These are phyloP conservation scores for Sebastes paucispinis DNA, from an alignment of 2,797 vertebrate species.

Conservation along the genomic window DNA sequence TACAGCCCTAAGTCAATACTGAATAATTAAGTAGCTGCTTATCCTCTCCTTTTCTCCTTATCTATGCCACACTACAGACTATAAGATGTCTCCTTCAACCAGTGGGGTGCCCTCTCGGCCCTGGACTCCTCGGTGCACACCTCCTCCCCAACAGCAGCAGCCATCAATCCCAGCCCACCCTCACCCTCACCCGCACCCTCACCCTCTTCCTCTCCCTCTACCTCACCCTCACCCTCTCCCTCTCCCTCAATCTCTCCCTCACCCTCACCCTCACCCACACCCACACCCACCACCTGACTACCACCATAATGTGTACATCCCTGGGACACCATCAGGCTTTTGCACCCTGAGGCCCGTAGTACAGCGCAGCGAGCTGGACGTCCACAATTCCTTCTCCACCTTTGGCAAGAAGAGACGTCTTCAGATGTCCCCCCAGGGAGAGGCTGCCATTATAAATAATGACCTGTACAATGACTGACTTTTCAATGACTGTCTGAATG, in stretches of 20 bases:
- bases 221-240: conserved; percentile 72
- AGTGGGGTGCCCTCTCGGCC: conserved; percentile 77
- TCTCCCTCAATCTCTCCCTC: conserved; percentile 76
- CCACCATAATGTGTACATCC: conserved; percentile 94
- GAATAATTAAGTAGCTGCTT: conserved; percentile 22
- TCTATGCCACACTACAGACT: conserved; percentile 75
- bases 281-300: conserved; percentile 88
- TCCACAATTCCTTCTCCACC: conserved; percentile 92
- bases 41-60: background rate
- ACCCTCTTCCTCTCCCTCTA: conserved; percentile 36
- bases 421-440: conserved; percentile 85
- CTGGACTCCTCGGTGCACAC: conserved; percentile 88
- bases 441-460: conserved; percentile 89
- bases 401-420: conserved; percentile 93
- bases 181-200: conserved; percentile 56
- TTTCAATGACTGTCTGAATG: conserved; percentile 12
- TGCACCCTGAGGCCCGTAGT: conserved; percentile 83
- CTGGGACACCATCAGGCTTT: conserved; percentile 86
- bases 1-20: conserved; percentile 1
- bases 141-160: conserved; percentile 82
- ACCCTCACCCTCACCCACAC: conserved; percentile 55
- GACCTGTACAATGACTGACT: conserved; percentile 86
- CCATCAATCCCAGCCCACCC: conserved; percentile 64
- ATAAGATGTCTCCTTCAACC: conserved; percentile 85
- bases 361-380: conserved; percentile 83